A percentile compares a stretch with the other conserved stretches of the same genome.
Conservation (phyloP, 2,888 invertebrate genomes). For the Ornithoptera priamus region DNA sequence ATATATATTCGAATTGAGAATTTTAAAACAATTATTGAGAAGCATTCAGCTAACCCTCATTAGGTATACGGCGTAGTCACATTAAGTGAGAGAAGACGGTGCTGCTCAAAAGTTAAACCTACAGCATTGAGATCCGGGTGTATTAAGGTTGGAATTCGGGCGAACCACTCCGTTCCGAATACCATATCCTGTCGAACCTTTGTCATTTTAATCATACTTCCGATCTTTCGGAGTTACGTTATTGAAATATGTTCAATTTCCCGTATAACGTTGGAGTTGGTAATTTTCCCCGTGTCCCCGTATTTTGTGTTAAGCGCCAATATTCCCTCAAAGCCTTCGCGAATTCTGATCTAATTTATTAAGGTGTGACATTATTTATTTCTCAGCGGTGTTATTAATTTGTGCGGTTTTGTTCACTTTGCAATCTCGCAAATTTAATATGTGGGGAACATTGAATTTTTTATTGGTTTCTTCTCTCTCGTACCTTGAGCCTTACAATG, state of each 20-base stretch:
- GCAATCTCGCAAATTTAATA: background rate
- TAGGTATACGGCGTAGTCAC: slow-evolving; percentile 50
- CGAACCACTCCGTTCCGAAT: slow-evolving; percentile 45
- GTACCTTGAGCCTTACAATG: too few species aligned
- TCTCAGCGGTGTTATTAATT: slow-evolving; percentile 9
- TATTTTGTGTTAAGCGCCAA: slow-evolving; percentile 28
- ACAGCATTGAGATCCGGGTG: slow-evolving; percentile 44
- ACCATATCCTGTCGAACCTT: slow-evolving; percentile 74
- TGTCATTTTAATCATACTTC: slow-evolving; percentile 78
- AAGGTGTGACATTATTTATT: slow-evolving; percentile 19
- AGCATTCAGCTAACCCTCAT: slow-evolving; percentile 1
- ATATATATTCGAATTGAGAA: too few species aligned
- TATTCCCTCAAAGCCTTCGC: slow-evolving; percentile 11
- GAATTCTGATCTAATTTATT: slow-evolving; percentile 24
- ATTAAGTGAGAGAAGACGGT: slow-evolving; percentile 57
- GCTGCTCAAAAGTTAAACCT: slow-evolving; percentile 45
- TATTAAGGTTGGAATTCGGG: slow-evolving; percentile 58
- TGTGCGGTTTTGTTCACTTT: background rate
- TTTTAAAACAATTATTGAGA: background rate
- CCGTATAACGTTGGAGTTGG: slow-evolving; percentile 59
- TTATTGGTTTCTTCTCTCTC: background rate
- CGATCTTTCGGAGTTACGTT: slow-evolving; percentile 78
- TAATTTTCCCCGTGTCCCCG: slow-evolving; percentile 56
- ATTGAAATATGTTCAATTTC: slow-evolving; percentile 80
- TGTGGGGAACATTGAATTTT: background rate